phyloP scores from a whole-genome alignment of 30 jellyfish, hydroid and myxozoan genomes.

The Hydractinia symbiolongicarpus region DNA sequence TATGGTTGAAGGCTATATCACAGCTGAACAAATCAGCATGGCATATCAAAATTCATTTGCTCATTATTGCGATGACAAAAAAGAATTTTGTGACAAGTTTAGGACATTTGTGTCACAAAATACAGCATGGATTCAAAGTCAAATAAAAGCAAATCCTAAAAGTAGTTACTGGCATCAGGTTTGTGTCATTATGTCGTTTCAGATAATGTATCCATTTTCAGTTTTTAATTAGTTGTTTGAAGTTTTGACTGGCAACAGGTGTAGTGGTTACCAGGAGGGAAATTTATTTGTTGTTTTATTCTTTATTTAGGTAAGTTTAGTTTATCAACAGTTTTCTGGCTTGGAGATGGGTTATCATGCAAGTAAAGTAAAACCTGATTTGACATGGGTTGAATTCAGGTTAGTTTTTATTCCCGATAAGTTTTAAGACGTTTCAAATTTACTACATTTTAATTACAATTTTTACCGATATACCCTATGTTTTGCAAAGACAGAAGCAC shows the following conservation, averaged over 20 bases:
- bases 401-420: conserved; percentile 17
- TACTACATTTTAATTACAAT: too few species aligned
- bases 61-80: conserved; percentile 53
- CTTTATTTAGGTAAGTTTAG: conserved; percentile 51
- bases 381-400: conserved; percentile 49
- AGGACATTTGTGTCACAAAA: conserved; percentile 42
- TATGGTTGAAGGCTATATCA: conserved; percentile 84
- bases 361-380: conserved; percentile 40
- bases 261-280: neutral
- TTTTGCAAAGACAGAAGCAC: too few species aligned
- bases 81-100: conserved; percentile 55
- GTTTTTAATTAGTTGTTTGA: neutral
- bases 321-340: conserved; percentile 62
- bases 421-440: too few species aligned
- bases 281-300: neutral
- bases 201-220: too few species aligned
- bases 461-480: too few species aligned
- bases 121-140: conserved; percentile 36
- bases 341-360: conserved; percentile 53
- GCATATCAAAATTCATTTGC: conserved; percentile 45
- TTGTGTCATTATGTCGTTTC: neutral
- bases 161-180: conserved; percentile 61
- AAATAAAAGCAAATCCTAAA: conserved; percentile 13
- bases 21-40: conserved; percentile 76
- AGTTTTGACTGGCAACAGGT: neutral